Percentiles rank a stretch among this genome's conserved stretches.
phyloP scores from a whole-genome alignment of 2,113 vertebrate genomes.

The Corythaeola cristata region DNA sequence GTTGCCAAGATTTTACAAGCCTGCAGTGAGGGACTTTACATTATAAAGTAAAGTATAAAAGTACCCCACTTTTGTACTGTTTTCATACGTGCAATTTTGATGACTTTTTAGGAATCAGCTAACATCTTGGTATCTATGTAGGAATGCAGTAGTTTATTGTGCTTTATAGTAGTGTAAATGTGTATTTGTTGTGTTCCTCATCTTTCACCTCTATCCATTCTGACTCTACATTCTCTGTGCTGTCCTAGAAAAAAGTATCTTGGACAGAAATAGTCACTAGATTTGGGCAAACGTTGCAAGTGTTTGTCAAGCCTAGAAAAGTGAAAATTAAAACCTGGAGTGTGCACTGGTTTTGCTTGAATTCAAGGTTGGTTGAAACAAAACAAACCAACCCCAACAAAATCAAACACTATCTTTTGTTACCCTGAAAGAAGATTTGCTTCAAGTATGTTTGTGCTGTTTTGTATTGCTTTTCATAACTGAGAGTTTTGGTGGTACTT shows the following conservation, averaged over 20 bases:
- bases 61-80: neutral
- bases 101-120: neutral
- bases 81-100: neutral
- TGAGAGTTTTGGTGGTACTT: neutral
- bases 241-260: neutral
- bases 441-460: neutral
- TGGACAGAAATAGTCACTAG: neutral
- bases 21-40: neutral
- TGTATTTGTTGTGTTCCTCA: neutral
- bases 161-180: neutral
- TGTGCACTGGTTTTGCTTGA: neutral
- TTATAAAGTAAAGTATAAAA: too few species aligned
- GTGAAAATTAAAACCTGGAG: neutral
- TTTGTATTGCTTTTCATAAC: neutral
- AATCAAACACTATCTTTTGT: neutral
- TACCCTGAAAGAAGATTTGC: neutral
- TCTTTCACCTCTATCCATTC: neutral
- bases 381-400: too few species aligned
- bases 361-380: neutral
- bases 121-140: neutral
- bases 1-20: conserved; percentile 44
- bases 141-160: neutral
- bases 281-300: neutral
- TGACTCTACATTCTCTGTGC: neutral
- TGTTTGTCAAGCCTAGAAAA: neutral